Percentiles rank a stretch among this genome's conserved stretches.
phyloP scores from a whole-genome alignment of 2,113 vertebrate genomes.

The Calypte anna region DNA sequence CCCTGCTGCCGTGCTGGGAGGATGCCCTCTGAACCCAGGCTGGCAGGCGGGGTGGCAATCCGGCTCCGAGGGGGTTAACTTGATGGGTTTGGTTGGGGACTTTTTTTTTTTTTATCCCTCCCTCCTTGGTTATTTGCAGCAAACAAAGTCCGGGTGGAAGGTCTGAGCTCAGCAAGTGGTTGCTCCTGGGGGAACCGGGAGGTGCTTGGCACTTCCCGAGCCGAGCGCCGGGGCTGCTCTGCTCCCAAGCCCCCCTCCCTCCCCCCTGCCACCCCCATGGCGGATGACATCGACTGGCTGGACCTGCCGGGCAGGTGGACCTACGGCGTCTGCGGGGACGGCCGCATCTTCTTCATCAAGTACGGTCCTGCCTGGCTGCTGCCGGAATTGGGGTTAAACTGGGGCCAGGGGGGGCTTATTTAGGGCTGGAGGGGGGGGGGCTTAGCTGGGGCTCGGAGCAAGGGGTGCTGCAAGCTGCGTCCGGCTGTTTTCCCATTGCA shows the following conservation, averaged over 20 bases:
- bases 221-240: neutral
- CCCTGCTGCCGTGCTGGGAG: neutral
- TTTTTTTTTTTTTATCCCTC: neutral
- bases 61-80: constrained; percentile 65
- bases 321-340: constrained; percentile 77
- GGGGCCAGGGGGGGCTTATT: neutral
- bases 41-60: neutral
- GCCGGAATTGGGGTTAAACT: neutral
- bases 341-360: constrained; percentile 81
- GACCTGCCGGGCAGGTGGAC: constrained; percentile 80
- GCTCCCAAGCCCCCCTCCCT: neutral
- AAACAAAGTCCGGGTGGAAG: constrained; percentile 48
- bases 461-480: neutral
- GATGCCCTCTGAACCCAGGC: neutral
- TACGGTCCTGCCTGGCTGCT: constrained; percentile 29
- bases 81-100: constrained; percentile 7
- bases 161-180: constrained; percentile 21
- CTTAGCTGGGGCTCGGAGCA: neutral
- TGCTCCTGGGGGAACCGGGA: neutral
- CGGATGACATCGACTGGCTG: constrained; percentile 78
- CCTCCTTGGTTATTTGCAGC: constrained; percentile 46
- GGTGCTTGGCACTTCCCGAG: neutral
- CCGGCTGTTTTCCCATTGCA: accelerated
- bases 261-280: constrained; percentile 53
- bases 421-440: neutral